These are phyloP conservation scores for Tenthredo mesomela DNA, from an alignment of 2,888 invertebrate genomes.

Conservation along the genomic window DNA sequence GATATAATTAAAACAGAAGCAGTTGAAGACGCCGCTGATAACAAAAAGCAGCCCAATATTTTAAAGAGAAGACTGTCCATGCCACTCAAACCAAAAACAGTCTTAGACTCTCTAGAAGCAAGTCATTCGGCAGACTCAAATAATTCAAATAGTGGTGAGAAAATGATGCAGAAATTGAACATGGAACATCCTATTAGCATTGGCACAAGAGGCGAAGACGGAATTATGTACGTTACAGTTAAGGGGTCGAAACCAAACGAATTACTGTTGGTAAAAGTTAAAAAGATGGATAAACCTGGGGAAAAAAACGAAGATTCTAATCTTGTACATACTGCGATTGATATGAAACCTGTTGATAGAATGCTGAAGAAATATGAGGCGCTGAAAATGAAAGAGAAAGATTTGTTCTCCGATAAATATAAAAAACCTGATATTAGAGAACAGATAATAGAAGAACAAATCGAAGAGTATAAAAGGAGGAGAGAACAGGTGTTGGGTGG, in stretches of 20 bases:
- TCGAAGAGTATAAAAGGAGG: slow-evolving; percentile 75
- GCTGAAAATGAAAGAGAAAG: slow-evolving; percentile 65
- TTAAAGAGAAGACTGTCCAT: slow-evolving; percentile 51
- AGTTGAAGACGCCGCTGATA: slow-evolving; percentile 18
- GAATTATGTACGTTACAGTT: slow-evolving; percentile 76
- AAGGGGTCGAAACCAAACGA: slow-evolving; percentile 75
- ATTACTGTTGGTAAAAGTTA: slow-evolving; percentile 73
- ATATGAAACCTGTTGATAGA: slow-evolving; percentile 65
- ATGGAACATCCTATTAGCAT: slow-evolving; percentile 69
- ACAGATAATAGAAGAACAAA: slow-evolving; percentile 74
- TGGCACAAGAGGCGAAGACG: slow-evolving; percentile 69
- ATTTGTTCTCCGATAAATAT: slow-evolving; percentile 64
- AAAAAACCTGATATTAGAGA: slow-evolving; percentile 68
- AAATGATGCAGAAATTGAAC: slow-evolving; percentile 66
- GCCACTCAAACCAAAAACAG: slow-evolving; percentile 54
- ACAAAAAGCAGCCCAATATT: slow-evolving; percentile 48
- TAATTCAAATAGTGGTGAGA: slow-evolving; percentile 41
- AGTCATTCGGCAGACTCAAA: slow-evolving; percentile 40
- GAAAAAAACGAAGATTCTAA: slow-evolving; percentile 62
- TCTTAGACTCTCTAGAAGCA: slow-evolving; percentile 8
- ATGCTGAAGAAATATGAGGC: slow-evolving; percentile 66
- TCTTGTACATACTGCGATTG: slow-evolving; percentile 53
- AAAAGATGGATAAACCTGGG: slow-evolving; percentile 66
- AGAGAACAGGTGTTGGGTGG: slow-evolving; percentile 73
- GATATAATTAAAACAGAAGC: slow-evolving; percentile 23